Conservation (phyloP, 2,113 vertebrate genomes). For the Tylochromis polylepis region DNA sequence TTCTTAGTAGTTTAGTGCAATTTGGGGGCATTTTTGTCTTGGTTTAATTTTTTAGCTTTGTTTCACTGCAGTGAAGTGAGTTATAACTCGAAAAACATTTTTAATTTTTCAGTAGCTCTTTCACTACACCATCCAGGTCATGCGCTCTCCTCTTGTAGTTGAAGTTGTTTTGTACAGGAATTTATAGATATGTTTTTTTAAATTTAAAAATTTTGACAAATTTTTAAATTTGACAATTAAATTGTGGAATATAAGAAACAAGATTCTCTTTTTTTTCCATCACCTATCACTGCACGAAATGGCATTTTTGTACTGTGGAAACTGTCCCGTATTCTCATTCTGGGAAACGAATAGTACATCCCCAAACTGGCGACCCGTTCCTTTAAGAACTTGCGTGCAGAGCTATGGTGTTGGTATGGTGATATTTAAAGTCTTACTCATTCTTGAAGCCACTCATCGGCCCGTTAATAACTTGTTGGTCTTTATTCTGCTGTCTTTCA, state of each 20-base stretch:
- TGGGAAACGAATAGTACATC: neutral
- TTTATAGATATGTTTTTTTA: neutral
- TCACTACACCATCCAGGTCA: neutral
- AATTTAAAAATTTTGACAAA: too few relatives aligned
- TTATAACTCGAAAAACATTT: neutral
- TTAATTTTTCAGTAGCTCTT: too few relatives aligned
- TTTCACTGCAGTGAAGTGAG: neutral
- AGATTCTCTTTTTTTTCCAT: neutral
- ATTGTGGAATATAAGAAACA: neutral
- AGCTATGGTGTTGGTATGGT: neutral
- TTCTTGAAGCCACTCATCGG: neutral
- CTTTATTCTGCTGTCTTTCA: slow-evolving; percentile 44
- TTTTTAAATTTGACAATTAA: neutral
- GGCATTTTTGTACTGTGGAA: neutral
- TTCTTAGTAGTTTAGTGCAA: neutral
- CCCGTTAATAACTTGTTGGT: neutral
- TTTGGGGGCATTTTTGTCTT: neutral
- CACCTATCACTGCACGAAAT: neutral
- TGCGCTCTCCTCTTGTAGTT: neutral
- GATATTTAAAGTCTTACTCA: too few relatives aligned
- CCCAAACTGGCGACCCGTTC: neutral
- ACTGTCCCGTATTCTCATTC: too few relatives aligned
- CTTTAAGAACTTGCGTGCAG: neutral
- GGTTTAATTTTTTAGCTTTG: neutral
- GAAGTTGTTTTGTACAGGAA: neutral